Percentiles rank a stretch among this genome's conserved stretches.
Evolutionary conservation across 2,888 invertebrate genomes (phyloP).

Genomic region (Phania funesta): DNA sequence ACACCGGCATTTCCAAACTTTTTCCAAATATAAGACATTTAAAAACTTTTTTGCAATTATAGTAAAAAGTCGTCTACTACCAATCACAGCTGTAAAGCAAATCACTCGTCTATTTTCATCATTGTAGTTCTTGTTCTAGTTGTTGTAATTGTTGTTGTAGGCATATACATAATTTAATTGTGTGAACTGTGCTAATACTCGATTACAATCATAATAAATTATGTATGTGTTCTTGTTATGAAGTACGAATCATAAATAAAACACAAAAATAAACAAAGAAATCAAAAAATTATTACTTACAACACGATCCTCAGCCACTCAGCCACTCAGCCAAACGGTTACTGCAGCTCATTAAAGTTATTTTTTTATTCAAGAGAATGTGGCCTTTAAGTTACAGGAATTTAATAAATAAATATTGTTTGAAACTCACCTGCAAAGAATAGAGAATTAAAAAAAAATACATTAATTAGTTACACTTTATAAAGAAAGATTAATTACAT

Average conservation of each 20-base stretch:
- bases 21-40: too few relatives aligned
- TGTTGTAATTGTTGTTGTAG: too few relatives aligned
- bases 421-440: slow-evolving; percentile 60
- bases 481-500: neutral
- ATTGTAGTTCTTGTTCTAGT: too few relatives aligned
- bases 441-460: slow-evolving; percentile 8
- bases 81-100: too few relatives aligned
- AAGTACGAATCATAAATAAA: neutral
- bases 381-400: slow-evolving; percentile 34
- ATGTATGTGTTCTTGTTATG: too few relatives aligned
- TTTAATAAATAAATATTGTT: slow-evolving; percentile 6
- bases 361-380: slow-evolving; percentile 37
- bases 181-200: slow-evolving; percentile 63
- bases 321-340: neutral
- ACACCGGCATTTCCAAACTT: too few relatives aligned
- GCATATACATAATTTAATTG: slow-evolving; percentile 2
- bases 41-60: too few relatives aligned
- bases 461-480: slow-evolving; percentile 7
- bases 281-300: slow-evolving; percentile 31
- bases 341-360: neutral
- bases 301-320: neutral
- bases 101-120: too few relatives aligned
- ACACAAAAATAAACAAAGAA: neutral
- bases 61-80: too few relatives aligned
- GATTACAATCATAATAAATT: too few relatives aligned